phyloP scores from a whole-genome alignment of 2,113 vertebrate species.

The Anolis carolinensis region DNA sequence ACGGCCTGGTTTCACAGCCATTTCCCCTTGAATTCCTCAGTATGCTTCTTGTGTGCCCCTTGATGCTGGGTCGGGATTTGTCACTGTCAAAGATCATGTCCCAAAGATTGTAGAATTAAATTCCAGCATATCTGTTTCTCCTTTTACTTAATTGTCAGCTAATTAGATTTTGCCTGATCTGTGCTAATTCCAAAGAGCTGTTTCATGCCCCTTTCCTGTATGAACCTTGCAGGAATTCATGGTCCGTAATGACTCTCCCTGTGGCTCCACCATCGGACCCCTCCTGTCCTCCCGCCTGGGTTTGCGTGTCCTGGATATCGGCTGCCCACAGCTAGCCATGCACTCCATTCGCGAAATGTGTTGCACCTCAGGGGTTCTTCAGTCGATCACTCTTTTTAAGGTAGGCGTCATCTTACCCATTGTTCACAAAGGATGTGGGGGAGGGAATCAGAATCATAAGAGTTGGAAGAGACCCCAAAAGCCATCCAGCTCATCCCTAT shows the following conservation, averaged over 20 bases:
- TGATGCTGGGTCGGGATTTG: fast-evolving
- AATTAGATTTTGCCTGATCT: not conserved
- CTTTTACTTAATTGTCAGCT: not conserved
- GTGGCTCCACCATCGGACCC: conserved; percentile 92
- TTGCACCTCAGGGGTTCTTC: conserved; percentile 91
- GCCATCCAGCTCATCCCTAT: too few species aligned
- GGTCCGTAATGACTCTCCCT: conserved; percentile 93
- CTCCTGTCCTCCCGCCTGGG: conserved; percentile 92
- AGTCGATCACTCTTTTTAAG: conserved; percentile 92
- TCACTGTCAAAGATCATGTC: not conserved
- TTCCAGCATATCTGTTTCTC: not conserved
- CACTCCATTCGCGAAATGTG: conserved; percentile 98
- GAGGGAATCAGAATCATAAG: too few species aligned
- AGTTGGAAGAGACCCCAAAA: too few species aligned
- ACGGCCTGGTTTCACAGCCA: not conserved
- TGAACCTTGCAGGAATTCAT: conserved; percentile 85
- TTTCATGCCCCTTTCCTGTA: not conserved
- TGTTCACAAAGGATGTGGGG: not conserved
- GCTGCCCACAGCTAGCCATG: conserved; percentile 94
- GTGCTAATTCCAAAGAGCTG: not conserved
- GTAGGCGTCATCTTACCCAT: conserved; percentile 61
- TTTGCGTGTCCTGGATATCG: conserved; percentile 88
- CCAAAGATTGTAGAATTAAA: not conserved
- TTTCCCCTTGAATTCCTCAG: not conserved
- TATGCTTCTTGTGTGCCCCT: fast-evolving